Base-by-base conservation (phyloP, 2,797 vertebrate genomes). In the Centropyge bicolor region DNA sequence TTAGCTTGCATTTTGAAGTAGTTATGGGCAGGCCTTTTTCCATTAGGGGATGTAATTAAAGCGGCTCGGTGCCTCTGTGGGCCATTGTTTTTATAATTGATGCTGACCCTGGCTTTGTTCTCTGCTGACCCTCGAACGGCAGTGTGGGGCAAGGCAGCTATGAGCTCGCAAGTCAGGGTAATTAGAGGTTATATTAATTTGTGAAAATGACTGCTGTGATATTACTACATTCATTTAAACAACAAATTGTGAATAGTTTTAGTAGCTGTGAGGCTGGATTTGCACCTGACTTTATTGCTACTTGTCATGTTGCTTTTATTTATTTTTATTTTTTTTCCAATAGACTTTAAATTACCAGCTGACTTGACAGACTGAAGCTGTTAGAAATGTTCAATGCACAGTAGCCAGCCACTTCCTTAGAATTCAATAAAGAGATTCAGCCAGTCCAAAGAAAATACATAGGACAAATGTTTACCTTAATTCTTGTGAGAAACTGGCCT, bases 81-180 rank as follows among this genome's bases (percentile, higher is more conserved):
- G 61, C 91, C 74, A 81, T 88, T 93, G 89, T 89, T 89, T 93
- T 89, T 76, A 76, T 82, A 93, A 93, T 91, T 89, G 86, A 84
- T 83, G 57, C 14, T 74, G 87, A 83, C 85, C 88, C 62, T 66
- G 27, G 61, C 52, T 83, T 85, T 80, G 83, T 84, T 85, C 69
- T 59, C 61, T 52, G 55, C 35, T 84, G 78, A 88, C 70, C 86
- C 75, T 57, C 24, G 79, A 80, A 84, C 6, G 41, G 77, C 60
- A 62, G 64, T 3, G 76, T 43, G 16, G 68, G 65, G 31, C 66
- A 55, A 83, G 45, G 41, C 68, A 27, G 57, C 77, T 66, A 64
- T 74, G 36, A 79, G 86, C 68, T 81, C 78, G 63, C 52, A 40
- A 64, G 59, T 64, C 65, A 49, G 78, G 61, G 62, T 91, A 89